Base-by-base conservation (phyloP, 2,888 invertebrate genomes). In the Latrodectus hesperus region DNA sequence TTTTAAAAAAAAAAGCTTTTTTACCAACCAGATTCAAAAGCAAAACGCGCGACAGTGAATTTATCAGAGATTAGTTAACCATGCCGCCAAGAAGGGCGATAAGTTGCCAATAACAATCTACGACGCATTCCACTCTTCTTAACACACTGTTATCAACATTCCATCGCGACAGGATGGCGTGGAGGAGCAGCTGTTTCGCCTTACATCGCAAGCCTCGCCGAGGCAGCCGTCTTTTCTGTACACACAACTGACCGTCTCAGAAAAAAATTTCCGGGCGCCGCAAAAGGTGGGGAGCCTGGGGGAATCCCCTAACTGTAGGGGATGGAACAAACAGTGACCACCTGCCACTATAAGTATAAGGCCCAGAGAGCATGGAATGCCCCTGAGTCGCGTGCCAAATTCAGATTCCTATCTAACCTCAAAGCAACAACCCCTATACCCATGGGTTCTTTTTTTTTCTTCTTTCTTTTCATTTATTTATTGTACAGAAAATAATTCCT, bases 71-170 rank as follows among this genome's bases (percentile, higher is more conserved):
- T 38, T 38, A 38, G 38, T 38, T 38, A 38, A 38, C 38, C 38
- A 55, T 38, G 8, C 55, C 60, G 82, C 82, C 75, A 75, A 75
- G 14, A 12, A 10, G 4, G 51, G 65, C 65, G 75, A 71, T 71
- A 26, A 0, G 1, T 5, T 72, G 86, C 76, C 81, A 77, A 81
- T 1, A 17, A 8, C 12, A 38, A 22, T 49, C n/a, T 49, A 55
- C 65, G 71, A 17, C 16, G 38, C 85, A 85, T 76, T 80, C 79
- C 79, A 75, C 85, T 72, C 76, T 81, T 64, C 80, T 76, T 86
- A 76, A 72, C 86, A 81, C 81, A 78, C 82, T 77, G 78, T 82
- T 87, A 83, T 78, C 87, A 78, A 87, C 82, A 87, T 87, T 87
- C 87, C 87, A 87, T 78, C 87, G 77, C 87, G 81, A 72, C 76